Evolutionary conservation across 1,140 invertebrate species (phyloP).

Genomic region (Ooceraea biroi): DNA sequence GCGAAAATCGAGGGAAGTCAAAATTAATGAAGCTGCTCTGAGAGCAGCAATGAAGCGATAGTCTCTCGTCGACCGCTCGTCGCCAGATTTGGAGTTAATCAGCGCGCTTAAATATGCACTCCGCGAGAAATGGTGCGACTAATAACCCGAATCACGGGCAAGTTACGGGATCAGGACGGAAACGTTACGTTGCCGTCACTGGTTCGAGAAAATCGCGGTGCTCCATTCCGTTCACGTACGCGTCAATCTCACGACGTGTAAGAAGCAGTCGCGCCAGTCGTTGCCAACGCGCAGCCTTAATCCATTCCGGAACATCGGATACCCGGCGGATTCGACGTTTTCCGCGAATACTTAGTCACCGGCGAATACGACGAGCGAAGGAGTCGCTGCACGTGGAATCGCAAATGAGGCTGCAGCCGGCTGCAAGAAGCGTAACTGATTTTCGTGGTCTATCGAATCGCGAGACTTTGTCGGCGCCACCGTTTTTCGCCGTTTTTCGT

Average conservation of each 20-base stretch:
- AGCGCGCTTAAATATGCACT: background rate
- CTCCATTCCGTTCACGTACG: slow-evolving; percentile 67
- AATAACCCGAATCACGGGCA: slow-evolving; percentile 16
- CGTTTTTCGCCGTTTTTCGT: slow-evolving; percentile 30
- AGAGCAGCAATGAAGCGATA: background rate
- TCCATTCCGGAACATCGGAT: slow-evolving; percentile 72
- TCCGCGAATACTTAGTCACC: slow-evolving; percentile 73
- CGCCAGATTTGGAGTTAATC: background rate
- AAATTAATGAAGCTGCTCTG: background rate
- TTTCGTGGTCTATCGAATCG: slow-evolving; percentile 44
- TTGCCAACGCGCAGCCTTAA: slow-evolving; percentile 66
- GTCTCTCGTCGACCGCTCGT: background rate
- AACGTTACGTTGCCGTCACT: background rate
- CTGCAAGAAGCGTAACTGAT: slow-evolving; percentile 48
- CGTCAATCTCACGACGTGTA: slow-evolving; percentile 53
- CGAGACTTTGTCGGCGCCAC: slow-evolving; percentile 21
- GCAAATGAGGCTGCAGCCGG: slow-evolving; percentile 58
- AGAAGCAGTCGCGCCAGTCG: slow-evolving; percentile 67
- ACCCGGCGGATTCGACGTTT: slow-evolving; percentile 69
- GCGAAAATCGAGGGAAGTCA: background rate
- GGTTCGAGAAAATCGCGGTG: slow-evolving; percentile 3
- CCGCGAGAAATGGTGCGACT: slow-evolving; percentile 11
- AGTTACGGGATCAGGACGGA: slow-evolving; percentile 14
- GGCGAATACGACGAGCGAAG: slow-evolving; percentile 41
- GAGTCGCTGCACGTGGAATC: slow-evolving; percentile 61